Evolutionary conservation across 2,888 invertebrate species (phyloP).

Genomic region (Abscondita cerata): DNA sequence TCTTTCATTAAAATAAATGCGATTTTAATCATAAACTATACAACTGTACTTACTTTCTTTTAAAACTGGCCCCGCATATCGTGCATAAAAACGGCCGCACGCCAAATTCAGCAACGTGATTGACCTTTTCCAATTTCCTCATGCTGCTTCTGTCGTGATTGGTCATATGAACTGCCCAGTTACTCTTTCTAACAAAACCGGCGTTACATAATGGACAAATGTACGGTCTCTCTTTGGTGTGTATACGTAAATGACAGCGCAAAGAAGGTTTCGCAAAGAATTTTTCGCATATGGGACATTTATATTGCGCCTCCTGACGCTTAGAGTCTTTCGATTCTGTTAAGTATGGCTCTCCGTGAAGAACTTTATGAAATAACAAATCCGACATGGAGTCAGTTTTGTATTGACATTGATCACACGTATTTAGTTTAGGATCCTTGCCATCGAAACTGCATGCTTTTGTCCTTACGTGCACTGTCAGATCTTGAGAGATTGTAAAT

Average conservation of each 20-base stretch:
- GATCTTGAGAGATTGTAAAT: constrained; percentile 76
- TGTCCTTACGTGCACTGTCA: constrained; percentile 72
- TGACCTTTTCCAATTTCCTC: constrained; percentile 31
- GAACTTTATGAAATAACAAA: constrained; percentile 73
- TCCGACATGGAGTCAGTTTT: constrained; percentile 73
- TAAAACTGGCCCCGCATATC: constrained; percentile 59
- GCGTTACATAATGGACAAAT: constrained; percentile 69
- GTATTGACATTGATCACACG: constrained; percentile 68
- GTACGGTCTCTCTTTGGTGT: constrained; percentile 77
- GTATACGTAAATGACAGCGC: constrained; percentile 72
- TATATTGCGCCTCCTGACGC: constrained; percentile 60
- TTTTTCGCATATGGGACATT: constrained; percentile 74
- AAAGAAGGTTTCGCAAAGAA: constrained; percentile 70
- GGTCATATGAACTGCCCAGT: constrained; percentile 68
- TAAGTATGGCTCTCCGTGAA: constrained; percentile 65
- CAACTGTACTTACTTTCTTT: constrained; percentile 58
- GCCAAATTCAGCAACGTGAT: constrained; percentile 26
- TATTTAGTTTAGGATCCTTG: constrained; percentile 43
- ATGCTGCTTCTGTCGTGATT: constrained; percentile 59
- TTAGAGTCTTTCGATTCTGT: constrained; percentile 50
- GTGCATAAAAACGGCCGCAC: constrained; percentile 56
- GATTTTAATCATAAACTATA: neutral
- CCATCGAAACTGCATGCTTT: constrained; percentile 63
- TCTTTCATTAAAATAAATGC: too few species aligned
- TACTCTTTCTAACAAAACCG: constrained; percentile 72